A percentile compares a stretch with the other conserved stretches of the same genome.
These are phyloP conservation scores for Chymomyza amoena DNA, from an alignment of 2,888 invertebrate genomes.

Conservation along the genomic window DNA sequence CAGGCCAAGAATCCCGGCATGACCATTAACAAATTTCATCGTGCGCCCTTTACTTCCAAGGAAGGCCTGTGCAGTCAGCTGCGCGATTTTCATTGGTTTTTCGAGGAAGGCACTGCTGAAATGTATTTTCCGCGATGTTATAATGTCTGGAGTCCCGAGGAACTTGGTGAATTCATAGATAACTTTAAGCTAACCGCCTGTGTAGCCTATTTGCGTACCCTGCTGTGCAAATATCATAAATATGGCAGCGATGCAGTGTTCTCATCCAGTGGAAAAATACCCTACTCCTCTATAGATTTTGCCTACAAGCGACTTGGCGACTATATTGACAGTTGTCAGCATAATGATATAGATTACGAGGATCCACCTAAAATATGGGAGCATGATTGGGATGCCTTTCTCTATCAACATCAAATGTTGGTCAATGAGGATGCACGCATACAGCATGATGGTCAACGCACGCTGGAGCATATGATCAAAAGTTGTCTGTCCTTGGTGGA, in stretches of 20 bases:
- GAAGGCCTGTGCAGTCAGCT: constrained; percentile 89
- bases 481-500: constrained; percentile 83
- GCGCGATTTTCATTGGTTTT: constrained; percentile 91
- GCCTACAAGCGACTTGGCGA: constrained; percentile 89
- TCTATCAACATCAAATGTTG: constrained; percentile 84
- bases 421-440: constrained; percentile 84
- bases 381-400: constrained; percentile 93
- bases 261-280: constrained; percentile 83
- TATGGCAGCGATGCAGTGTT: constrained; percentile 82
- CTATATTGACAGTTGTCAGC: constrained; percentile 86
- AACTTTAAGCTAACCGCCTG: constrained; percentile 95
- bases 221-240: constrained; percentile 82
- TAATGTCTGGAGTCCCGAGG: constrained; percentile 89
- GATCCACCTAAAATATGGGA: constrained; percentile 85
- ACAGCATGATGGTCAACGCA: constrained; percentile 68
- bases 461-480: constrained; percentile 65
- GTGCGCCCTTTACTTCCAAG: constrained; percentile 95
- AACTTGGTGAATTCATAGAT: constrained; percentile 89
- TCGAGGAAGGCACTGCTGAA: constrained; percentile 88
- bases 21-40: constrained; percentile 89
- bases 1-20: constrained; percentile 81
- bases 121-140: constrained; percentile 93
- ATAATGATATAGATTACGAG: constrained; percentile 84
- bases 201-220: constrained; percentile 89
- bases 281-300: constrained; percentile 88